phyloP scores from a whole-genome alignment of 64 coral and sea anemone species.

The Stichodactyla mertensii region DNA sequence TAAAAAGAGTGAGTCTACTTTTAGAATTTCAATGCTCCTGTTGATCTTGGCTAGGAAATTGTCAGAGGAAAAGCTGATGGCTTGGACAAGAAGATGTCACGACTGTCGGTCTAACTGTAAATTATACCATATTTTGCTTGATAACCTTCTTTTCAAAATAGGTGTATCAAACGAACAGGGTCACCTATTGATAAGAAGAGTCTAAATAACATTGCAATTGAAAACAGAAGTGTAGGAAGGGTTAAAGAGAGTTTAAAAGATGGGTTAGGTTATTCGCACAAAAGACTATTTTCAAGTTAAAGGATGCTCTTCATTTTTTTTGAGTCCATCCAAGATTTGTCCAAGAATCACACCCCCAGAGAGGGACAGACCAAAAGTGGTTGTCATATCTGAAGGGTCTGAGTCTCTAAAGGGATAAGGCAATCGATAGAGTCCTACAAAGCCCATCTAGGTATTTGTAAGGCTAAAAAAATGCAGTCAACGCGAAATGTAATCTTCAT shows the following conservation, averaged over 20 bases:
- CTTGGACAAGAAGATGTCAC: not conserved
- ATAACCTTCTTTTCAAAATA: no score
- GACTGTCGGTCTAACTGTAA: not conserved
- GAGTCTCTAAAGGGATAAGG: not conserved
- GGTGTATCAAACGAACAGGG: no score
- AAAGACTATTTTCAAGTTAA: not conserved
- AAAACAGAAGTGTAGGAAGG: no score
- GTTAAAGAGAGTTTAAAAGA: not conserved
- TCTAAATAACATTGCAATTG: no score
- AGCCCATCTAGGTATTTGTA: not conserved
- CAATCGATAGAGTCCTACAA: not conserved
- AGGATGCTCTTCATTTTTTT: not conserved
- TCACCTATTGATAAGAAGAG: no score
- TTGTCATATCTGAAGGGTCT: not conserved
- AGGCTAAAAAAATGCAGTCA: constrained; percentile 3
- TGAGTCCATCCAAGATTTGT: not conserved
- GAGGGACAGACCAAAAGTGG: not conserved
- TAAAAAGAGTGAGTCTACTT: not conserved
- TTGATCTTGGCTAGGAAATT: constrained; percentile 5
- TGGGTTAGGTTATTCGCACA: no score
- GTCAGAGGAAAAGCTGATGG: not conserved
- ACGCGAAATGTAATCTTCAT: not conserved
- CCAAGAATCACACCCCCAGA: not conserved
- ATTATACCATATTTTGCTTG: not conserved
- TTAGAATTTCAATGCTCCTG: not conserved